Evolutionary conservation across 2,797 vertebrate genomes (phyloP).

Genomic region (Chaunax sp.): DNA sequence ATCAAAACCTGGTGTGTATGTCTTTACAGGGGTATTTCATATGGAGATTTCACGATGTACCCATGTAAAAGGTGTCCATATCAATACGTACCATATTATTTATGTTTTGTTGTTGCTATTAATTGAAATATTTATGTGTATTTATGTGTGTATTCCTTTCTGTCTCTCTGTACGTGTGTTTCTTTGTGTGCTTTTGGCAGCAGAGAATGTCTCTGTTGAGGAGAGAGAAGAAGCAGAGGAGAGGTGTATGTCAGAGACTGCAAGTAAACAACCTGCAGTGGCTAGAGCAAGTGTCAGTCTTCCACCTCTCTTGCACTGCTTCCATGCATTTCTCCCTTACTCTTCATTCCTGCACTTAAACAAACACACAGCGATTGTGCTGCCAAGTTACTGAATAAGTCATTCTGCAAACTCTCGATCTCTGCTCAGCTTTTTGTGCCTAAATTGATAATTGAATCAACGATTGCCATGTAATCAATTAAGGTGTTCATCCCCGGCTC

Average conservation of each 20-base stretch:
- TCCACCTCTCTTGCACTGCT: constrained; percentile 47
- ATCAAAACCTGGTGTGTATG: neutral
- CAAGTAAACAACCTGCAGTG: constrained; percentile 75
- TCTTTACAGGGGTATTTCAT: constrained; percentile 7
- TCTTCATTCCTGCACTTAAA: constrained; percentile 64
- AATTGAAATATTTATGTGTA: constrained; percentile 42
- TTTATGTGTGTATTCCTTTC: constrained; percentile 6
- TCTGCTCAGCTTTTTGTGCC: constrained; percentile 63
- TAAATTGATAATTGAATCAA: constrained; percentile 83
- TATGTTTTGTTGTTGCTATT: constrained; percentile 39
- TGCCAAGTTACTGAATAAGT: constrained; percentile 61
- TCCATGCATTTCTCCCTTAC: constrained; percentile 47
- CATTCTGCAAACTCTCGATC: constrained; percentile 64
- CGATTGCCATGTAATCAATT: constrained; percentile 83
- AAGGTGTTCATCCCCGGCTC: constrained; percentile 71
- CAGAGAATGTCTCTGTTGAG: constrained; percentile 55
- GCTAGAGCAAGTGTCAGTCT: constrained; percentile 69
- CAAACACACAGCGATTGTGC: constrained; percentile 56
- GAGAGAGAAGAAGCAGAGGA: constrained; percentile 64
- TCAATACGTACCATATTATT: constrained; percentile 15
- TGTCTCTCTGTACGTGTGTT: constrained; percentile 28
- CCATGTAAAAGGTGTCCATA: constrained; percentile 23
- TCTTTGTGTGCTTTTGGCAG: constrained; percentile 53
- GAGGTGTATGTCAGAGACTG: constrained; percentile 64
- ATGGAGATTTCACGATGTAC: constrained; percentile 10